phyloP scores from a whole-genome alignment of 2,888 invertebrate genomes.

The Catocala fraxini region DNA sequence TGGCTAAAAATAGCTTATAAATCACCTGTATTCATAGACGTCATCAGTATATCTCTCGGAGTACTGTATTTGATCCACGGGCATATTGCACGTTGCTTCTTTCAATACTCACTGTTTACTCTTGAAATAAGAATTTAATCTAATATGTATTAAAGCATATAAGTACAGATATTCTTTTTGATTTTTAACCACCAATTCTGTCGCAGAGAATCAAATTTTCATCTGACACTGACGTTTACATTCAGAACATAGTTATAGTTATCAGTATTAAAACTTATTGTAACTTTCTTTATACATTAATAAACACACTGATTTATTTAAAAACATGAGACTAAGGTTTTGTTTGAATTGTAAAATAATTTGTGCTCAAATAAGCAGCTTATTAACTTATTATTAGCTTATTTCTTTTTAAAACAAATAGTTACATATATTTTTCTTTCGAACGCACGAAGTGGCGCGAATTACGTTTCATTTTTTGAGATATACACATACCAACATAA shows the following conservation, averaged over 20 bases:
- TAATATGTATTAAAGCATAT: neutral
- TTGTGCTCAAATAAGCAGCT: too few species aligned
- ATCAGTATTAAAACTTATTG: too few species aligned
- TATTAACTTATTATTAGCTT: too few species aligned
- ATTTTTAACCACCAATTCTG: conserved; percentile 2
- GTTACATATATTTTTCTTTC: too few species aligned
- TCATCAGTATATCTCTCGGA: conserved; percentile 97
- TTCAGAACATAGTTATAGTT: conserved; percentile 3
- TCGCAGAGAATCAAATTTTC: conserved; percentile 7
- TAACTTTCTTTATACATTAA: too few species aligned
- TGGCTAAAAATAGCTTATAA: conserved; percentile 10
- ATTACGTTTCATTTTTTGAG: too few species aligned
- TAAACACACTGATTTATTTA: too few species aligned
- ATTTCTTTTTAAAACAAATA: neutral
- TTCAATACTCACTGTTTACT: conserved; percentile 11
- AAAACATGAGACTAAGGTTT: too few species aligned
- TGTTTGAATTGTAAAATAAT: too few species aligned
- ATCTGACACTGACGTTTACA: conserved; percentile 5
- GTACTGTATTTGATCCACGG: conserved; percentile 95
- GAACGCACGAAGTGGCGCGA: too few species aligned
- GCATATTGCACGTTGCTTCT: conserved; percentile 74
- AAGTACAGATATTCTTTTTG: neutral
- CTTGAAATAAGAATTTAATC: neutral
- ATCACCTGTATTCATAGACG: conserved; percentile 94
- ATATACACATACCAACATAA: too few species aligned